Base-by-base conservation (phyloP, 2,797 vertebrate genomes). In the Dicrostonyx torquatus region DNA sequence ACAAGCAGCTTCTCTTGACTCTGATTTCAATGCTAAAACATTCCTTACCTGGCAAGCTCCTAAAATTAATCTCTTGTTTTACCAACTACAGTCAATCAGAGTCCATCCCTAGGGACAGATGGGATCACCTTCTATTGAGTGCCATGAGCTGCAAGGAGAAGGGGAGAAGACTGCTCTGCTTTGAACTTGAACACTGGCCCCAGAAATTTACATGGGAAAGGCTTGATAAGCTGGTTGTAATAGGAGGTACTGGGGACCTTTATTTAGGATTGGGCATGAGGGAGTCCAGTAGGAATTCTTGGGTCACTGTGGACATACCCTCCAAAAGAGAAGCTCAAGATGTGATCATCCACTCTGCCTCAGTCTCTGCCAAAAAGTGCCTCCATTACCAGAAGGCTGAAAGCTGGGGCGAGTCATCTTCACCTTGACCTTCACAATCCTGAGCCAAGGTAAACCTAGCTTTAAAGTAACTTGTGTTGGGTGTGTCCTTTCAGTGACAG, bases 11-110 rank as follows among this genome's bases (percentile, higher is more conserved):
- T 80, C 58, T 89, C 87, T 53, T 37, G 73, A 40, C 73, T 93
- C 43, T 43, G 53, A 60, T 75, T 79, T 84, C 79, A 89, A 76
- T 73, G 79, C 68, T 40, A 62, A 88, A 88, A 92, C n/a, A 22
- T n/a, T 53, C 29, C 6, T 58, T 89, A 66, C 70, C 15, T 75
- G 72, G 15, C 29, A 86, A 79, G 29, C 75, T 94, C 10, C 26
- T 85, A 68, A 53, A 17, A 86, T 53, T 75, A 70, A 95, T 34
- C 34, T 37, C 22, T 87, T 94, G n/a, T 12, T 8, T 76, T 76
- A 40, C n/a, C 90, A 48, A 62, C 64, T 86, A 70, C 1, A 68
- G 53, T 37, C 26, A 55, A 10, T 62, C 34, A 48, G 29, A n/a
- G n/a, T 88, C 37, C 29, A 4, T 37, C 58, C 76, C 50, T 75